Evolutionary conservation across 2,888 invertebrate species (phyloP).

Genomic region (Timandra comae): DNA sequence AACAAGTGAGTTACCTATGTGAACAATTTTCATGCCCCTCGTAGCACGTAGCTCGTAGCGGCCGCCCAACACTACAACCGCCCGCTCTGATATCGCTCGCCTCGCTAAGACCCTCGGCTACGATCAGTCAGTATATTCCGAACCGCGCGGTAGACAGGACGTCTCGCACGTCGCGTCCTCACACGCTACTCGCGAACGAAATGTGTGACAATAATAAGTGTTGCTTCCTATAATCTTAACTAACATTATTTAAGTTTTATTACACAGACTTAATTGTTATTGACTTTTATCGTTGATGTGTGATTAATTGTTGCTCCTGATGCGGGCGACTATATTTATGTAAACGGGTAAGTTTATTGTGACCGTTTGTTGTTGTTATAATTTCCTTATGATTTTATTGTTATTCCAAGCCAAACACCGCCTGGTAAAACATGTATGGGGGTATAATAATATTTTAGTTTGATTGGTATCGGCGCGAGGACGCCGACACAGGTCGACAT

Average conservation of each 20-base stretch:
- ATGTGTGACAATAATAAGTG: constrained; percentile 77
- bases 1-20: constrained; percentile 7
- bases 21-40: constrained; percentile 17
- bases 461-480: constrained; percentile 25
- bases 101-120: constrained; percentile 30
- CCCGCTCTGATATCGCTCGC: constrained; percentile 36
- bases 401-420: constrained; percentile 1
- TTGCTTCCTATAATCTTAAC: constrained; percentile 69
- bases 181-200: constrained; percentile 54
- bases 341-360: constrained; percentile 35
- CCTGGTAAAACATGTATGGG: constrained; percentile 6
- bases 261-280: constrained; percentile 21
- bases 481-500: constrained; percentile 17
- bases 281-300: constrained; percentile 20
- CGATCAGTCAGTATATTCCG: constrained; percentile 53
- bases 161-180: constrained; percentile 46
- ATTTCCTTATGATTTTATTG: constrained; percentile 2
- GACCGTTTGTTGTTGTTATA: constrained; percentile 11
- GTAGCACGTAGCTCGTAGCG: constrained; percentile 56
- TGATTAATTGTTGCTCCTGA: constrained; percentile 23
- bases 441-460: constrained; percentile 19
- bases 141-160: constrained; percentile 47
- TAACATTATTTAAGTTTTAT: constrained; percentile 53
- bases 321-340: constrained; percentile 28
- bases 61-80: constrained; percentile 44